Percentiles rank a stretch among this genome's conserved stretches.
These are phyloP conservation scores for Xanthia icteritia DNA, from an alignment of 2,888 invertebrate genomes.

Conservation along the genomic window DNA sequence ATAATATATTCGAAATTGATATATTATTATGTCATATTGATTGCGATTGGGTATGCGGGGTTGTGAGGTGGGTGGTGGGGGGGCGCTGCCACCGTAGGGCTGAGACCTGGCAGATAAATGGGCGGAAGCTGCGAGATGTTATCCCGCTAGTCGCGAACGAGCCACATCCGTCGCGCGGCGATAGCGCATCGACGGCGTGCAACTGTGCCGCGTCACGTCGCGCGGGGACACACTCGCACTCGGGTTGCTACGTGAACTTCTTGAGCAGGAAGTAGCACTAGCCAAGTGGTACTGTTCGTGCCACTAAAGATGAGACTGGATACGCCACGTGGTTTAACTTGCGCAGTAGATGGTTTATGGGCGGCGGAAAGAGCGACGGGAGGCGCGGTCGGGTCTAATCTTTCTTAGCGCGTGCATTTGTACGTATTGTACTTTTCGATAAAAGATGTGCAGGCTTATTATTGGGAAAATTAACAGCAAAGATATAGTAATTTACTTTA, in stretches of 20 bases:
- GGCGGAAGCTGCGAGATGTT: constrained; percentile 75
- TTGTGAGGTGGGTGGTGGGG: constrained; percentile 25
- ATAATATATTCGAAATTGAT: neutral
- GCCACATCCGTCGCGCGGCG: constrained; percentile 68
- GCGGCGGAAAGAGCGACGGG: too few species aligned
- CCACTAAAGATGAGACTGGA: too few species aligned
- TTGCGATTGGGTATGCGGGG: neutral
- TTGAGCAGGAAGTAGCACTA: neutral
- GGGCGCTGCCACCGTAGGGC: constrained; percentile 15
- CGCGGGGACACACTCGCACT: neutral
- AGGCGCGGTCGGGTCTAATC: too few species aligned
- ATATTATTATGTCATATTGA: constrained; percentile 13
- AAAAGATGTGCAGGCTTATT: neutral
- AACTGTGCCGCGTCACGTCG: constrained; percentile 10
- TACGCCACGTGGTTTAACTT: too few species aligned
- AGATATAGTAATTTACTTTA: neutral
- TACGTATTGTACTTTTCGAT: neutral
- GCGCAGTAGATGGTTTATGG: too few species aligned
- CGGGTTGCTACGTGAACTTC: neutral
- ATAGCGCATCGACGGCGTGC: constrained; percentile 65
- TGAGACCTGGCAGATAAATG: constrained; percentile 74
- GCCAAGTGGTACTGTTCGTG: neutral
- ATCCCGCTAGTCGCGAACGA: constrained; percentile 67
- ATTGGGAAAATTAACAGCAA: neutral
- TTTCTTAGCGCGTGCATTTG: too few species aligned